These are phyloP conservation scores for Sciaenops ocellatus DNA, from an alignment of 2,797 vertebrate species.

Conservation along the genomic window DNA sequence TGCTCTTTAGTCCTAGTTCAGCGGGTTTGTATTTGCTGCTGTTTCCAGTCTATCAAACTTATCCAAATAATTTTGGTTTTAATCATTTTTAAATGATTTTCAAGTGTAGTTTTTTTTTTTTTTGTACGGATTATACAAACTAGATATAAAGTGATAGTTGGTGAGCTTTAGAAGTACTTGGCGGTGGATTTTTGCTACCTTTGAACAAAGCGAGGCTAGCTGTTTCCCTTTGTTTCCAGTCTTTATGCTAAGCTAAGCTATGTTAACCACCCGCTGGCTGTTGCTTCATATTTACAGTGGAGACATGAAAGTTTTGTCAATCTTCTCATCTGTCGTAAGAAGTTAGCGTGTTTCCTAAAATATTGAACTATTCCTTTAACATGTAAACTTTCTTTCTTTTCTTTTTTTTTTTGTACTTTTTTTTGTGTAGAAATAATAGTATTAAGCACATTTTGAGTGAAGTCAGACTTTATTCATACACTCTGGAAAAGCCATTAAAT, in stretches of 20 bases:
- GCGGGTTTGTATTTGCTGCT: too few species aligned
- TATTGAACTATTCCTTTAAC: neutral
- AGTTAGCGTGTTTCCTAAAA: too few species aligned
- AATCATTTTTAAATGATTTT: neutral
- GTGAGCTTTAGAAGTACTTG: neutral
- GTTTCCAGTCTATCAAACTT: too few species aligned
- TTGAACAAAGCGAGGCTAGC: neutral
- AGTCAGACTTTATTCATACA: too few species aligned
- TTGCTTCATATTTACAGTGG: neutral
- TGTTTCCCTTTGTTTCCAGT: neutral
- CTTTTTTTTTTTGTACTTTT: too few species aligned
- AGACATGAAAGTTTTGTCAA: neutral
- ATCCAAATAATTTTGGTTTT: too few species aligned
- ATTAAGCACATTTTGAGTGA: too few species aligned
- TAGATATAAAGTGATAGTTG: neutral
- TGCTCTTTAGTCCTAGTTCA: too few species aligned
- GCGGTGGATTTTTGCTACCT: neutral
- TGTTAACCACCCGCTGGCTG: neutral
- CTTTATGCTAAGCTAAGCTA: constrained; percentile 4
- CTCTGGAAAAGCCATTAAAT: too few species aligned
- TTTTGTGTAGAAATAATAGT: neutral
- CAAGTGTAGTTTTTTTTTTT: neutral
- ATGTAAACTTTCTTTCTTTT: neutral
- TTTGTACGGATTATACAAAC: neutral
- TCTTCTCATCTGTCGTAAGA: neutral